These are phyloP conservation scores for Cyprinodon diabolis DNA, from an alignment of 2,797 vertebrate genomes.

Conservation along the genomic window DNA sequence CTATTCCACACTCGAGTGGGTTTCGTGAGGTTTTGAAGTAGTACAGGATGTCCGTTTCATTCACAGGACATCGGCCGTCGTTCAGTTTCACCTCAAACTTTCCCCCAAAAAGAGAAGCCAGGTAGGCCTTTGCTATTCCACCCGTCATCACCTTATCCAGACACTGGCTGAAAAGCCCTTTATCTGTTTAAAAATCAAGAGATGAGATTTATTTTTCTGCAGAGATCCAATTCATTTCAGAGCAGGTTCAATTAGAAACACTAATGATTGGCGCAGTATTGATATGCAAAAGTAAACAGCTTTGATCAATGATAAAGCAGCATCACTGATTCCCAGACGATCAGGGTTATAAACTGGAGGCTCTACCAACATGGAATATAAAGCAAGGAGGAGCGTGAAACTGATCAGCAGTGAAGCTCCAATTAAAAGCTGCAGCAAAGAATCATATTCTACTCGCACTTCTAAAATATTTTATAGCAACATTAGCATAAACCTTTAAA, in stretches of 20 bases:
- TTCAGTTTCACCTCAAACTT: conserved; percentile 66
- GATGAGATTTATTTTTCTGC: neutral
- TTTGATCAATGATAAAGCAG: no score
- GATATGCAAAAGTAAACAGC: no score
- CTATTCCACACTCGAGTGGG: conserved; percentile 65
- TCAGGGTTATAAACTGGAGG: neutral
- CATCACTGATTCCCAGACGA: no score
- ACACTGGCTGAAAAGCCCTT: conserved; percentile 73
- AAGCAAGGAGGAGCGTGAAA: no score
- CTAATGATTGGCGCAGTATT: no score
- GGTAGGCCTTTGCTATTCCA: conserved; percentile 69
- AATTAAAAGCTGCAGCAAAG: no score
- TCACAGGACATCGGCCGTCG: conserved; percentile 62
- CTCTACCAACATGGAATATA: no score
- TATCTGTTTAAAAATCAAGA: conserved; percentile 53
- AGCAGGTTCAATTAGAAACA: neutral
- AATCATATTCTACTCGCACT: no score
- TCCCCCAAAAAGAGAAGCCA: conserved; percentile 52
- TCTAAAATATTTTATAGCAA: no score
- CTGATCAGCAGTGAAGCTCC: no score
- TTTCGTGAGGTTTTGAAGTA: conserved; percentile 52
- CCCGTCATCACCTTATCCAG: conserved; percentile 61
- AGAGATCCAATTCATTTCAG: neutral
- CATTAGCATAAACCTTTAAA: no score
- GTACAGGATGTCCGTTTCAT: conserved; percentile 56